These are phyloP conservation scores for Odontamblyopus lacepedii DNA, from an alignment of 2,797 vertebrate species.

Conservation along the genomic window DNA sequence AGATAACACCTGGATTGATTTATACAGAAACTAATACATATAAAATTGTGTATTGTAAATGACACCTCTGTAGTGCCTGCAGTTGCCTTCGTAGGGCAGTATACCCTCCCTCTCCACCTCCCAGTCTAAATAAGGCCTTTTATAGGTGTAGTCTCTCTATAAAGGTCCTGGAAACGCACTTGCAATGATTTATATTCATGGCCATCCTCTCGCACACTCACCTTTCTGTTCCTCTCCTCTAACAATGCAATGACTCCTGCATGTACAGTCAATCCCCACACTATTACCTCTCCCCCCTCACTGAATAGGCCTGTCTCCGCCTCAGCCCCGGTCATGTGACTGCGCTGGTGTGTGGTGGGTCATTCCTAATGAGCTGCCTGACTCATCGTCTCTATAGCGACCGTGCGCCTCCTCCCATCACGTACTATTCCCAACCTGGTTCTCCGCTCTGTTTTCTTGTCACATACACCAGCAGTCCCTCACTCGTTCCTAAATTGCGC, in stretches of 20 bases:
- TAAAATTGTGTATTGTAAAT: not conserved
- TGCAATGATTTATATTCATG: slow-evolving; percentile 68
- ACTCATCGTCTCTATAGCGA: slow-evolving; percentile 73
- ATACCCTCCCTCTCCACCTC: slow-evolving; percentile 16
- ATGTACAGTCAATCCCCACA: slow-evolving; percentile 53
- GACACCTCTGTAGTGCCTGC: not conserved
- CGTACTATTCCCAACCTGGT: slow-evolving; percentile 34
- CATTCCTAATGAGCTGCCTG: slow-evolving; percentile 76
- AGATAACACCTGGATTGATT: not conserved
- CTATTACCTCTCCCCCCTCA: slow-evolving; percentile 40
- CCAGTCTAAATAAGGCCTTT: slow-evolving; percentile 34
- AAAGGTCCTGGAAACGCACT: slow-evolving; percentile 41
- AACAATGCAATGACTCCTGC: slow-evolving; percentile 67
- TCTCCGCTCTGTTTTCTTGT: slow-evolving; percentile 52
- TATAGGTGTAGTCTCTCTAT: slow-evolving; percentile 47
- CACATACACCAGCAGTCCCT: slow-evolving; percentile 43
- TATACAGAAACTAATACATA: not conserved
- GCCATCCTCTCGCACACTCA: slow-evolving; percentile 58
- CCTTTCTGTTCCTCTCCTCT: slow-evolving; percentile 57
- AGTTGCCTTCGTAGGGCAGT: not conserved
- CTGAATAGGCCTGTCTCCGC: slow-evolving; percentile 52
- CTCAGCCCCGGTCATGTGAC: slow-evolving; percentile 58
- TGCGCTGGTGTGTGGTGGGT: slow-evolving; percentile 64
- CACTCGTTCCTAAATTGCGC: slow-evolving; percentile 46
- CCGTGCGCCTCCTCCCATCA: slow-evolving; percentile 37